These are phyloP conservation scores for Rhopalosiphum padi DNA, from an alignment of 1,140 invertebrate genomes.

Conservation along the genomic window DNA sequence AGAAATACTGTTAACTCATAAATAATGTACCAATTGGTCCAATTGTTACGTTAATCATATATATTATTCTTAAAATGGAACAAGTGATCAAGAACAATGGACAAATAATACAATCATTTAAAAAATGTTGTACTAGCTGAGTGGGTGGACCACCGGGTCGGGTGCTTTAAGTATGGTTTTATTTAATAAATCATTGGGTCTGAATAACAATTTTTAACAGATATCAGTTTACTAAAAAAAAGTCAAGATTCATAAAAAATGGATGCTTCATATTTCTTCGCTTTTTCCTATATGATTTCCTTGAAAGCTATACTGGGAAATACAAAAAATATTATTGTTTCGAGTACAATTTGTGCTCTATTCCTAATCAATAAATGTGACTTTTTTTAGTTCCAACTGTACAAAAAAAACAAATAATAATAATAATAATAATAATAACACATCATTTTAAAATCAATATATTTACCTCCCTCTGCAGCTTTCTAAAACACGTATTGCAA, in stretches of 20 bases:
- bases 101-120: background rate
- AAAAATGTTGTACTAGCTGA: background rate
- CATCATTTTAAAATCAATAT: background rate
- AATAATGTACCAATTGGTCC: background rate
- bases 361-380: background rate
- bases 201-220: background rate
- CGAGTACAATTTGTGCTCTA: background rate
- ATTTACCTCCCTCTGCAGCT: background rate
- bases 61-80: conserved; percentile 7
- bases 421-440: background rate
- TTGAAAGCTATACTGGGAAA: background rate
- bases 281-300: background rate
- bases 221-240: background rate
- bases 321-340: background rate
- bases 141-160: background rate
- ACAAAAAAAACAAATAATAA: background rate
- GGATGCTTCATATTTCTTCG: background rate
- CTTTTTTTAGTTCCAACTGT: background rate
- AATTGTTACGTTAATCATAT: background rate
- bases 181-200: background rate
- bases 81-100: background rate
- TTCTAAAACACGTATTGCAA: background rate
- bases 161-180: background rate
- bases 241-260: conserved; percentile 18
- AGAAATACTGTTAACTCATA: background rate